phyloP scores from a whole-genome alignment of 2,113 vertebrate genomes.

The Rissa tridactyla region DNA sequence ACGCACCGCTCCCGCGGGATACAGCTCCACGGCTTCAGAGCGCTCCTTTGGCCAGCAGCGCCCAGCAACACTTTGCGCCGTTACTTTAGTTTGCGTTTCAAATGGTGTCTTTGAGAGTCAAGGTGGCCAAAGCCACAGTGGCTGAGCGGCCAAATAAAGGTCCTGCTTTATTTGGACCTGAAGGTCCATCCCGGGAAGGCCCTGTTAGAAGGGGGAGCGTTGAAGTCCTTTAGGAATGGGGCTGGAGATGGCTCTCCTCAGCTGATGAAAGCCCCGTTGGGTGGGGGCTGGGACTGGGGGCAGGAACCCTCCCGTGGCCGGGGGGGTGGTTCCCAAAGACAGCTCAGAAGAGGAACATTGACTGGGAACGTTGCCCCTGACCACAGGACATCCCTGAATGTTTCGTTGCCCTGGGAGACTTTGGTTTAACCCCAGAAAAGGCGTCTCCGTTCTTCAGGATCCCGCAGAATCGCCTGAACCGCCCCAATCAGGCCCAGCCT shows the following conservation, averaged over 20 bases:
- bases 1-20: fast-evolving
- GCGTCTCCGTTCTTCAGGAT: neutral
- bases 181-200: neutral
- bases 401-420: neutral
- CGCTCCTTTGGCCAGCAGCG: neutral
- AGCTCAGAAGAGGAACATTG: neutral
- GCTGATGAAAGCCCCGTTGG: neutral
- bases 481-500: neutral
- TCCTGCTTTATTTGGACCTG: no score
- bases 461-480: neutral
- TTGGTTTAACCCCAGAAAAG: neutral
- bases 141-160: neutral
- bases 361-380: neutral
- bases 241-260: neutral
- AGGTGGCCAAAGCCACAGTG: neutral
- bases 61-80: neutral
- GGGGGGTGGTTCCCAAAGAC: neutral
- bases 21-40: neutral
- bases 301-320: neutral
- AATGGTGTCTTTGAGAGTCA: neutral
- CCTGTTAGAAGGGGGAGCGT: neutral
- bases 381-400: neutral
- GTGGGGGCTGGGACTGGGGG: neutral
- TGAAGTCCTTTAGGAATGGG: neutral
- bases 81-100: neutral